phyloP scores from a whole-genome alignment of 2,797 vertebrate species.

The Gorsachius magnificus region DNA sequence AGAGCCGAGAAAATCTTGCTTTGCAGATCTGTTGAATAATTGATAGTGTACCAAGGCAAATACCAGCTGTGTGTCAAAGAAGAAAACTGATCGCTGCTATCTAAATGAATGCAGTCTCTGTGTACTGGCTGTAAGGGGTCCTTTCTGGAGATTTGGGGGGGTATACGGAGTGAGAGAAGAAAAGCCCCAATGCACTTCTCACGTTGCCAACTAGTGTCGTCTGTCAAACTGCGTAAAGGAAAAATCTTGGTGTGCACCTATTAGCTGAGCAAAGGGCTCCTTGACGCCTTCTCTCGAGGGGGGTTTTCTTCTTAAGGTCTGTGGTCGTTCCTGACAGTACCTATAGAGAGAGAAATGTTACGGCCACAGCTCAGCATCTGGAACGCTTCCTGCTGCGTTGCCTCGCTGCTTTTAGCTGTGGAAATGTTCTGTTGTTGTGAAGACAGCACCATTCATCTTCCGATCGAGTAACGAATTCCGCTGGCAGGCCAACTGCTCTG shows the following conservation, averaged over 20 bases:
- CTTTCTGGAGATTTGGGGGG: background rate
- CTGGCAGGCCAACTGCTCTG: background rate
- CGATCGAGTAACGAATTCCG: background rate
- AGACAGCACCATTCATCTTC: background rate
- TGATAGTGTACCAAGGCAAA: background rate
- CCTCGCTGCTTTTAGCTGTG: background rate
- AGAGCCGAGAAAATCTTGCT: background rate
- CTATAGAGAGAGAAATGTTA: background rate
- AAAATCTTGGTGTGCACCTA: background rate
- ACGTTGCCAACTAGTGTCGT: fast-evolving
- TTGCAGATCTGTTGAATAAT: background rate
- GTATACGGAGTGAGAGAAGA: background rate
- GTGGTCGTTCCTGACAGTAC: too few relatives aligned
- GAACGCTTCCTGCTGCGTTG: background rate
- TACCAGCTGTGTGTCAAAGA: background rate
- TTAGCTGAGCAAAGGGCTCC: background rate
- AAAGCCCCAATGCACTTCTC: background rate
- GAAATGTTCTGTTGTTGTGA: background rate
- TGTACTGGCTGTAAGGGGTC: background rate
- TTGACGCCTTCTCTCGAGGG: background rate
- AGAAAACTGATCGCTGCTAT: background rate
- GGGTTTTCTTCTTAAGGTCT: background rate
- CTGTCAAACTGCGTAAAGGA: background rate
- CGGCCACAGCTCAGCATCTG: background rate
- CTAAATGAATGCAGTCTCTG: background rate